Evolutionary conservation across 2,888 invertebrate genomes (phyloP).

Genomic region (Poecilobothrus nobilitatus): DNA sequence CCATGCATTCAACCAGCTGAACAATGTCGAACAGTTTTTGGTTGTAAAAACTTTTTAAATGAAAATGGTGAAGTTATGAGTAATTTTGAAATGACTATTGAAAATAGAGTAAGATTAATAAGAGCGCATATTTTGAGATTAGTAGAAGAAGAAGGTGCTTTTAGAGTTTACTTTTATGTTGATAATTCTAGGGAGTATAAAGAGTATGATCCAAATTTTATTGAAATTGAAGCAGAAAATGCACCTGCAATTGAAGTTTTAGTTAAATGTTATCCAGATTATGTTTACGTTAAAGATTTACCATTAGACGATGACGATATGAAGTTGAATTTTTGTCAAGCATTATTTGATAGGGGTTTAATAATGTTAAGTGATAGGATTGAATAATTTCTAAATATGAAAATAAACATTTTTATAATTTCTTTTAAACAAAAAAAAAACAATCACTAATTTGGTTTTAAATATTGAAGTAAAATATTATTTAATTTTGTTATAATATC

Average conservation of each 20-base stretch:
- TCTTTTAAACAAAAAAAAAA: too few relatives aligned
- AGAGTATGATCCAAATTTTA: constrained; percentile 64
- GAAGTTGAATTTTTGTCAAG: constrained; percentile 59
- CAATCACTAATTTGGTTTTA: too few relatives aligned
- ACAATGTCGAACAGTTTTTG: constrained; percentile 58
- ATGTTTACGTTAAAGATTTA: constrained; percentile 60
- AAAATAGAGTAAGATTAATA: constrained; percentile 52
- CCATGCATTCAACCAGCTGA: constrained; percentile 65
- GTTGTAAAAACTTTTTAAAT: constrained; percentile 61
- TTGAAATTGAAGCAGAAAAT: constrained; percentile 63
- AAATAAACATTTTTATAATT: too few relatives aligned
- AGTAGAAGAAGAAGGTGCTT: constrained; percentile 53
- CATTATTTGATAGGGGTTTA: constrained; percentile 76
- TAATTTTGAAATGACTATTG: constrained; percentile 40
- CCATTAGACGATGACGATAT: constrained; percentile 55
- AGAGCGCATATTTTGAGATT: constrained; percentile 52
- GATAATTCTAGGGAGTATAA: constrained; percentile 84
- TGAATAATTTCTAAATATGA: not conserved
- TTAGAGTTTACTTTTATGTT: constrained; percentile 68
- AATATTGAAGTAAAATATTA: too few relatives aligned
- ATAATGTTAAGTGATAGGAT: constrained; percentile 52
- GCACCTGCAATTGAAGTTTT: constrained; percentile 64
- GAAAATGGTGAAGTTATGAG: constrained; percentile 46
- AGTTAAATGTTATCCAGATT: constrained; percentile 68
- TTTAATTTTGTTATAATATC: too few relatives aligned